Conservation (phyloP, 2,888 invertebrate species). For the Formica aserva region DNA sequence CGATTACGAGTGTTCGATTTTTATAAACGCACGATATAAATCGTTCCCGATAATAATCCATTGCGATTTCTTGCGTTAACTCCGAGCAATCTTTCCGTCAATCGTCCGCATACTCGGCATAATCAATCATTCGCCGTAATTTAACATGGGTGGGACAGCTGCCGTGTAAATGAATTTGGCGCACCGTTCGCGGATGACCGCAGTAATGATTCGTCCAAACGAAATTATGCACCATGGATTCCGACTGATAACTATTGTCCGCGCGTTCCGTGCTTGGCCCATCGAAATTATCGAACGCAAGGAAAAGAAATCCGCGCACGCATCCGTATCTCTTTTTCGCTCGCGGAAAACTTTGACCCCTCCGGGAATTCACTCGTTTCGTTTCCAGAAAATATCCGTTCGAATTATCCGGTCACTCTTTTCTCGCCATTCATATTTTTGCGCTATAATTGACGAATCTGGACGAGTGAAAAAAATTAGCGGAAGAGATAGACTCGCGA, state of each 20-base stretch:
- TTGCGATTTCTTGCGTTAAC: conserved; percentile 52
- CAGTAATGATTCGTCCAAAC: conserved; percentile 81
- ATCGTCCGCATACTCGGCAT: conserved; percentile 56
- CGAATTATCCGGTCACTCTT: neutral
- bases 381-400: conserved; percentile 1
- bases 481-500: neutral
- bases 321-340: neutral
- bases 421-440: conserved; percentile 20
- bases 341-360: conserved; percentile 8
- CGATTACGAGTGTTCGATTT: conserved; percentile 41
- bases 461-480: conserved; percentile 7
- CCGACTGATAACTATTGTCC: conserved; percentile 63
- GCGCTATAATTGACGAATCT: conserved; percentile 17
- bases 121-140: conserved; percentile 70
- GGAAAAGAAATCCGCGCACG: neutral
- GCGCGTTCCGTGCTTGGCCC: neutral
- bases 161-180: conserved; percentile 75
- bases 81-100: conserved; percentile 59
- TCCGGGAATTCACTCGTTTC: conserved; percentile 14
- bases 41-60: conserved; percentile 34
- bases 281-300: conserved; percentile 13
- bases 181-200: conserved; percentile 77
- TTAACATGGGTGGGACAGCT: conserved; percentile 65
- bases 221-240: conserved; percentile 78
- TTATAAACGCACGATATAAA: conserved; percentile 44